Base-by-base conservation (phyloP, 2,888 invertebrate genomes). In the Adineta ricciae region DNA sequence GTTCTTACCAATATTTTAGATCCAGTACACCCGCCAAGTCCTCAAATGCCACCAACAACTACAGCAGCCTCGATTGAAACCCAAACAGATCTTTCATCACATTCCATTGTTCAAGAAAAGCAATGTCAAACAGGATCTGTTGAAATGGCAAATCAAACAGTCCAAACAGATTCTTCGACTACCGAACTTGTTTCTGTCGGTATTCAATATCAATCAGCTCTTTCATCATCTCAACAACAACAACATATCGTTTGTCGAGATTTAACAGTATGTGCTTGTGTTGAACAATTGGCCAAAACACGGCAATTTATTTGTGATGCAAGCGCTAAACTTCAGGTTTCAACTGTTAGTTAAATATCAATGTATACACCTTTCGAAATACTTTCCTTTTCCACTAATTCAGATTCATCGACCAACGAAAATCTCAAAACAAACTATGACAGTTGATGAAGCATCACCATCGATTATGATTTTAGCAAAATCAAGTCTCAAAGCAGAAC, bases 231-330 rank as follows among this genome's bases (percentile, higher is more conserved):
- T 41, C 19, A 78, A n/a, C 41, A 41, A 78, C 19, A 78, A n/a
- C 41, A 41, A 78, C 78, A 78, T 78, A 3, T 41, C 16, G 24
- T 41, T 24, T 78, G 78, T 41, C 78, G 41, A n/a, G 78, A 78
- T 78, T 41, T 78, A n/a, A 78, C 78, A 78, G 38, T 32, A 41
- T 78, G 78, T 41, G 21, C 78, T 41, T 78, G 78, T 78, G 78
- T 78, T 3, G 78, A 78, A 78, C 41, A 41, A 78, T 41, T 41
- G 24, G 41, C 21, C n/a, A 78, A 78, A 78, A 78, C 78, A n/a
- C 41, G 41, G 11, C 78, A 78, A 78, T 41, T 41, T 78, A 9
- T 78, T 78, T 4, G 24, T 24, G 41, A 78, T 41, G 41, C 78
- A 78, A 41, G n/a, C 14, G 41, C 41, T 24, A 41, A 41, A 78